Conservation (phyloP, 1,140 invertebrate species). For the Drosophila aff. region DNA sequence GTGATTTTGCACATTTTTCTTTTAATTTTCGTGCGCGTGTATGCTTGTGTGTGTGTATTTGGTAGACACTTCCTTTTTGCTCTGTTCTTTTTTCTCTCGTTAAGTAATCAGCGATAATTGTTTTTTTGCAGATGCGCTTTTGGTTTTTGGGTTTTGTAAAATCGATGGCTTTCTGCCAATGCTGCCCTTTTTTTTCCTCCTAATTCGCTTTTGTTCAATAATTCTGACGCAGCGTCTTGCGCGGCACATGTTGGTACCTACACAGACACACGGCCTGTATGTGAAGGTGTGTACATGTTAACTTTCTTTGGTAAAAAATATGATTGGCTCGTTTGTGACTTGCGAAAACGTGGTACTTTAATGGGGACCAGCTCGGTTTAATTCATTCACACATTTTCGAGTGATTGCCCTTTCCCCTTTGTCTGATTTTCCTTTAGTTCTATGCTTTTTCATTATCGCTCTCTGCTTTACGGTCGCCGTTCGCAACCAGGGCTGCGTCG, state of each 20-base stretch:
- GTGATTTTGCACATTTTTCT: conserved; percentile 39
- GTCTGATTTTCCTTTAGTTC: conserved; percentile 49
- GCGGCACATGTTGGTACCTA: conserved; percentile 57
- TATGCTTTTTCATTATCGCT: conserved; percentile 54
- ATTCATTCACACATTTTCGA: conserved; percentile 33
- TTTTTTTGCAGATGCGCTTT: conserved; percentile 17
- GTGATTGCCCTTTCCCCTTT: conserved; percentile 53
- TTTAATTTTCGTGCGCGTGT: conserved; percentile 12
- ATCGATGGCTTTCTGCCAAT: conserved; percentile 56
- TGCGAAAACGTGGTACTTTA: conserved; percentile 35
- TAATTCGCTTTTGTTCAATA: conserved; percentile 24
- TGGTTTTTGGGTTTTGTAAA: conserved; percentile 49
- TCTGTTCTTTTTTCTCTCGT: conserved; percentile 50
- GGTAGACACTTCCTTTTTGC: conserved; percentile 42
- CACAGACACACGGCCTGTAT: conserved; percentile 4
- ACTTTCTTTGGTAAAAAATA: conserved; percentile 19
- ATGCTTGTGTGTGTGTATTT: conserved; percentile 54
- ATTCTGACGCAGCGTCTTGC: conserved; percentile 58
- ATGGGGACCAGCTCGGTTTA: conserved; percentile 26
- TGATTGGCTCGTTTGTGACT: conserved; percentile 24
- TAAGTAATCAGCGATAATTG: conserved; percentile 69
- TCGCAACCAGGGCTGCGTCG: conserved; percentile 71
- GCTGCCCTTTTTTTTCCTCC: neutral
- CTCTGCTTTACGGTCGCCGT: conserved; percentile 59
- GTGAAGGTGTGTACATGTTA: conserved; percentile 19